These are phyloP conservation scores for Drepana falcataria DNA, from an alignment of 2,888 invertebrate species.

Conservation along the genomic window DNA sequence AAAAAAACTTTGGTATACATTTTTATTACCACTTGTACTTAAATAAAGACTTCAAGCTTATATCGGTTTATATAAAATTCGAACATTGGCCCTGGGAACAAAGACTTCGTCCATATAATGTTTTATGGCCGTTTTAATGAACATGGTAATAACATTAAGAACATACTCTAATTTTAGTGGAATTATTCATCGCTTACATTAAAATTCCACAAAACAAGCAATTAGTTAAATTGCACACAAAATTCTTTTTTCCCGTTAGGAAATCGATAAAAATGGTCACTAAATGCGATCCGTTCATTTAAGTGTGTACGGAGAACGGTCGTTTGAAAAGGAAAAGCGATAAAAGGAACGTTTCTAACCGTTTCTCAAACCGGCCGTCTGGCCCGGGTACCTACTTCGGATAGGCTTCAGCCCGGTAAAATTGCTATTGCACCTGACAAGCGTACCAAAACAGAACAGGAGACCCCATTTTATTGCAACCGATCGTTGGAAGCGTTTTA, in stretches of 20 bases:
- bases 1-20: too few species aligned
- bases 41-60: too few species aligned
- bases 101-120: too few species aligned
- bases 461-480: constrained; percentile 17
- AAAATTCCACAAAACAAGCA: not conserved
- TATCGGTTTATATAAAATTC: too few species aligned
- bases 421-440: constrained; percentile 62
- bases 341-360: constrained; percentile 51
- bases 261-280: constrained; percentile 33
- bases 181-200: not conserved
- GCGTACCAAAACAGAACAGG: constrained; percentile 29
- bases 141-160: too few species aligned
- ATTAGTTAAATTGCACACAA: not conserved
- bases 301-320: constrained; percentile 27
- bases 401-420: constrained; percentile 33
- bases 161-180: too few species aligned
- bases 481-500: not conserved
- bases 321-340: constrained; percentile 15
- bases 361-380: constrained; percentile 44
- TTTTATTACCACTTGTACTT: too few species aligned
- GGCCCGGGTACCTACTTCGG: constrained; percentile 25
- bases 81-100: too few species aligned
- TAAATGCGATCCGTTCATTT: constrained; percentile 36
- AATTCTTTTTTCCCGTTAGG: constrained; percentile 5
- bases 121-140: too few species aligned